phyloP scores from a whole-genome alignment of 2,797 vertebrate genomes.

The Paedocypris micromegethes region DNA sequence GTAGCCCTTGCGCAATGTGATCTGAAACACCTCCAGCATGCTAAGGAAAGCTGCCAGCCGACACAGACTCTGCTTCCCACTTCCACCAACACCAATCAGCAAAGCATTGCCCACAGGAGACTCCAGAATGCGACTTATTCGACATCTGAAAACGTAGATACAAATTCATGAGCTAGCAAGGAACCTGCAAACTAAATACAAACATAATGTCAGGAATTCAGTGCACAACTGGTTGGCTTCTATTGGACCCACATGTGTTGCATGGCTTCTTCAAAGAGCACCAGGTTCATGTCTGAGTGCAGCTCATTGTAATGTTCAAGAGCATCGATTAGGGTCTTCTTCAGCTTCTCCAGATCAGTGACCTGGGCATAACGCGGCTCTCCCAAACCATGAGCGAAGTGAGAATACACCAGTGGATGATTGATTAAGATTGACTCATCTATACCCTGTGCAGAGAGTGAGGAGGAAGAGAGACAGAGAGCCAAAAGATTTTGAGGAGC shows the following conservation, averaged over 20 bases:
- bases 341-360: conserved; percentile 84
- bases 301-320: conserved; percentile 78
- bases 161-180: neutral
- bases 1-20: conserved; percentile 69
- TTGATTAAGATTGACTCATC: conserved; percentile 85
- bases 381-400: conserved; percentile 80
- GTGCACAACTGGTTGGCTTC: neutral
- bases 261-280: conserved; percentile 71
- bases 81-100: conserved; percentile 70
- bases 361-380: conserved; percentile 78
- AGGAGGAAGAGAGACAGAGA: neutral
- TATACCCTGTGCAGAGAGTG: conserved; percentile 65
- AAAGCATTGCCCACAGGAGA: conserved; percentile 70
- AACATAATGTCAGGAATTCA: neutral
- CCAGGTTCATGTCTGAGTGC: conserved; percentile 68
- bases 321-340: conserved; percentile 79
- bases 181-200: neutral
- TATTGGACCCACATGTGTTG: conserved; percentile 58
- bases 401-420: conserved; percentile 87
- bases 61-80: conserved; percentile 72
- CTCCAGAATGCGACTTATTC: conserved; percentile 73
- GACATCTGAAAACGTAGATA: conserved; percentile 58
- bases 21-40: conserved; percentile 72
- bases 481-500: neutral
- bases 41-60: conserved; percentile 70